Conservation (phyloP, 1,140 invertebrate genomes). For the Drosophila pallidifrons region DNA sequence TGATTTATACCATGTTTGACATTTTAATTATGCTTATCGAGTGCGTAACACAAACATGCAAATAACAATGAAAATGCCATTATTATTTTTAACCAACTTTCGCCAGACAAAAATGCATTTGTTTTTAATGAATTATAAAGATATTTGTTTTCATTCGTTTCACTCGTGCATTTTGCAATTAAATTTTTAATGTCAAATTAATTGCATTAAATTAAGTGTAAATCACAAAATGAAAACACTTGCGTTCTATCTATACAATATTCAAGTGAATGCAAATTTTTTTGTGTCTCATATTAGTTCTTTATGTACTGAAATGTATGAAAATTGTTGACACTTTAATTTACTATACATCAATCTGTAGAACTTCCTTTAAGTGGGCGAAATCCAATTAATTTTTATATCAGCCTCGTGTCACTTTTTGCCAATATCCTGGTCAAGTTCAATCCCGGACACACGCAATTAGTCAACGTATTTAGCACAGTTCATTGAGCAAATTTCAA, state of each 20-base stretch:
- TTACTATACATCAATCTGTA: conserved; percentile 4
- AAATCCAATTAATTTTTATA: conserved; percentile 79
- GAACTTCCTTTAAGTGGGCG: conserved; percentile 25
- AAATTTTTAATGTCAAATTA: conserved; percentile 64
- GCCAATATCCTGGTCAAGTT: conserved; percentile 13
- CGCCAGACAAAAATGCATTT: conserved; percentile 30
- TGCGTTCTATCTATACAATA: too few relatives aligned
- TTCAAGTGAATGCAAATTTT: too few relatives aligned
- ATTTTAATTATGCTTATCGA: conserved; percentile 50
- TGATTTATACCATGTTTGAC: conserved; percentile 76
- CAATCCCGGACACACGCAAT: conserved; percentile 62
- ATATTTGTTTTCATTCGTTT: conserved; percentile 56
- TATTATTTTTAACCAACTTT: conserved; percentile 53
- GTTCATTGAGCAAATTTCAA: conserved; percentile 74
- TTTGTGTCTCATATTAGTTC: neutral
- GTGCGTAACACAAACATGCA: neutral
- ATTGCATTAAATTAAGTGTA: conserved; percentile 69
- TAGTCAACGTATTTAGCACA: conserved; percentile 75
- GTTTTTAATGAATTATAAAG: conserved; percentile 59
- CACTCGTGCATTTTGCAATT: conserved; percentile 27
- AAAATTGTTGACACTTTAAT: conserved; percentile 28
- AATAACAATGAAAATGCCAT: conserved; percentile 34
- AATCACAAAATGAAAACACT: conserved; percentile 15
- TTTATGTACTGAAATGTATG: neutral
- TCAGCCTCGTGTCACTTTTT: conserved; percentile 44